Base-by-base conservation (phyloP, 1,140 invertebrate genomes). In the Bactericera cockerelli region DNA sequence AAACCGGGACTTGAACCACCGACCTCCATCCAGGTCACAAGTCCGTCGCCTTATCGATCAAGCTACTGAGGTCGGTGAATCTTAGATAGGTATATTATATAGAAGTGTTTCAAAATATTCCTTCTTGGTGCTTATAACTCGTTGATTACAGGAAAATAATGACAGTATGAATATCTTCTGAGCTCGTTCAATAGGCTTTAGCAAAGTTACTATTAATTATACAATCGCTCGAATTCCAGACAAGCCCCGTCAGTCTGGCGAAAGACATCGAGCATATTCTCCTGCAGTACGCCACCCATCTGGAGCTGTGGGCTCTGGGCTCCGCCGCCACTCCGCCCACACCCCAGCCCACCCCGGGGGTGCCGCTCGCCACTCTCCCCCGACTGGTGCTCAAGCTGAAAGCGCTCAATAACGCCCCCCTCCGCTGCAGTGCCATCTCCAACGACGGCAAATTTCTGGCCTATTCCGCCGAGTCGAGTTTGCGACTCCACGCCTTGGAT, bases 401-500 rank as follows among this genome's bases (percentile, higher is more conserved):
- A 57, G 75, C 77, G 4, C 80, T 82, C 66, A 70, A 73, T 1
- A 73, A 77, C 8, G 81, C 84, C 64, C 73, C 71, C 19, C 81
- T 89, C 19, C 66, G 79, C 6, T 83, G 80, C 66, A 77, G 77
- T 66, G 78, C 80, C 4, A 72, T 91, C 3, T 87, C 83, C 8
- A 75, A 76, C 0, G 75, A 82, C 66, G 81, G 80, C 1, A 76
- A 79, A 57, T 79, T 79, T 67, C 77, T 93, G 24, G 79, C 82
- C 11, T 89, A 87, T 68, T 84, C 85, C 0, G 89, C 86, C 1
- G 71, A 79, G 25, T 74, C 68, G 39, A 72, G 78, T 36, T 65
- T 87, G 16, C 77, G 82, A 59, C 70, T 90, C 26, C 84, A 83
- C 65, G 77, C 78, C 63, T 79, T 87, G 62, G 74, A 77, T 39